Base-by-base conservation (phyloP, 1,140 invertebrate species). In the Limonius californicus region DNA sequence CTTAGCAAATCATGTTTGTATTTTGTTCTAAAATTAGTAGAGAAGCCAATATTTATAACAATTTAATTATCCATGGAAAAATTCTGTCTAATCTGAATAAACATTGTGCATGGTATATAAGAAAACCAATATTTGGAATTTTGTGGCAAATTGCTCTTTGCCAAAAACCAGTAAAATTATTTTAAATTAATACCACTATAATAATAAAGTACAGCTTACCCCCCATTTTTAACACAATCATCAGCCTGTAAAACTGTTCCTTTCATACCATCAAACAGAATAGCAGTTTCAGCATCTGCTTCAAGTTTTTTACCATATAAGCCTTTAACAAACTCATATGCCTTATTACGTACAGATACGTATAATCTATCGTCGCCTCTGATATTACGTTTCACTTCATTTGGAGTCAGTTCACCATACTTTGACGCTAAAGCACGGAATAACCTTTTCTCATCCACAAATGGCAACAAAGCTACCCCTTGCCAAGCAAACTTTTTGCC, bases 401-500 rank as follows among this genome's bases (percentile, higher is more conserved):
- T 91, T 35, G 84, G 79, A 0, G 93, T 91, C 23, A 99, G 78
- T 55, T 85, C 78, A 0, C 83, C 76, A 72, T 97, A 95, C 68
- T 90, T 92, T 2, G 86, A 85, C 64, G 87, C 80, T 15, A 99
- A 78, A 1, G 95, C 93, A 69, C 89, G 89, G 72, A 97, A 91
- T 16, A 99, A 82, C 63, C 97, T 80, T 45, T 84, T 84, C 79
- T 99, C 97, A 74, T 99, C 96, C 0, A 99, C 97, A 81, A 99
- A 99, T 27, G 98, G 98, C 54, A 99, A 78, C 8, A 99, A 76
- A 3, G 97, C 97, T 8, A 99, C 97, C 60, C 97, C 97, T 82
- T 99, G 97, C 97, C 97, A 99, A 54, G 97, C 97, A 80, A 93
- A 99, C 78, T 98, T 99, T 78, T 99, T 99, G 14, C 98, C 98